phyloP scores from a whole-genome alignment of 1,140 invertebrate species.

The Danaus plexippus region DNA sequence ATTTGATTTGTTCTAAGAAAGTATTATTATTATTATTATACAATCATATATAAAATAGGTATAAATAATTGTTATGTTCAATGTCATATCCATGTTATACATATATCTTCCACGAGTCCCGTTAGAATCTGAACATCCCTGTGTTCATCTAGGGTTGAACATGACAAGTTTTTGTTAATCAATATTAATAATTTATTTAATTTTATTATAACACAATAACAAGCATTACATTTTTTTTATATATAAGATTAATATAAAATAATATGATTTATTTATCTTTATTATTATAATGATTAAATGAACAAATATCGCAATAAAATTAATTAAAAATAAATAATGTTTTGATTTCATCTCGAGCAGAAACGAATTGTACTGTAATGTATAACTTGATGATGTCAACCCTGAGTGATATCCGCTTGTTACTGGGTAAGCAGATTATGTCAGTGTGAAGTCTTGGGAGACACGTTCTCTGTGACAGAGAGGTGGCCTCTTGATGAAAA shows the following conservation, averaged over 20 bases:
- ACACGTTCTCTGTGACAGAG: too few relatives aligned
- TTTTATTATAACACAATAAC: too few relatives aligned
- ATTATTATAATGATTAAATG: not conserved
- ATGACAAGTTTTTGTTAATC: constrained; percentile 1
- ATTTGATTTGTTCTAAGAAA: too few relatives aligned
- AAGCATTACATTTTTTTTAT: too few relatives aligned
- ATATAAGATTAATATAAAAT: too few relatives aligned
- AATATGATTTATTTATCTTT: too few relatives aligned
- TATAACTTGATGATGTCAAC: constrained; percentile 21
- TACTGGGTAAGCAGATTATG: constrained; percentile 56
- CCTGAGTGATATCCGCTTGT: constrained; percentile 43
- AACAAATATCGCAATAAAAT: not conserved
- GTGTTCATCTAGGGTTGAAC: constrained; percentile 21
- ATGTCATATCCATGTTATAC: too few relatives aligned
- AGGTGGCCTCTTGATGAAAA: too few relatives aligned
- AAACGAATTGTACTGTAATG: not conserved
- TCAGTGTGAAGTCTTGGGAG: constrained; percentile 18
- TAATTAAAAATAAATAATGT: not conserved
- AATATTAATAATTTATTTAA: too few relatives aligned
- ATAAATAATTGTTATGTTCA: too few relatives aligned
- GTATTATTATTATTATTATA: too few relatives aligned
- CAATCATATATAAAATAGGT: too few relatives aligned
- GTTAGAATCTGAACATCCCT: constrained; percentile 35
- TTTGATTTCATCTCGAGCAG: not conserved
- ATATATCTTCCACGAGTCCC: constrained; percentile 15